Conservation (phyloP, 2,888 invertebrate genomes). For the Andrena dorsata region DNA sequence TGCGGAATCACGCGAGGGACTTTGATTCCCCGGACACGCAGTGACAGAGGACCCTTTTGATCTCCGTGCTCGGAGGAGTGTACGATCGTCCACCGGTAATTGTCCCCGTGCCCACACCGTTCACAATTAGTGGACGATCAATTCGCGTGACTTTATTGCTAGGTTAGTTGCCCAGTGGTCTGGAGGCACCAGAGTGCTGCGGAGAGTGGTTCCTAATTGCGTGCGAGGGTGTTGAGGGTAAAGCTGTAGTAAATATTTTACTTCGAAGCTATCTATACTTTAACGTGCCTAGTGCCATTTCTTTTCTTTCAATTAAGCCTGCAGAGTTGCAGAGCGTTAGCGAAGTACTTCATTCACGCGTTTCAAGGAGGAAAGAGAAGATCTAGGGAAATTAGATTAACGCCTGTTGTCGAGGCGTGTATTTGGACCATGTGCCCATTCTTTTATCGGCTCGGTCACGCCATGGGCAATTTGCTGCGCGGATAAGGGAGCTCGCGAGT, state of each 20-base stretch:
- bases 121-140: not conserved
- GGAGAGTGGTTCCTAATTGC: no score
- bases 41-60: not conserved
- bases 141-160: not conserved
- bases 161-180: no score
- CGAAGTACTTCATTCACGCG: not conserved
- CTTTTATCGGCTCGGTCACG: slow-evolving; percentile 54
- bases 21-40: slow-evolving; percentile 7
- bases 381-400: slow-evolving; percentile 1
- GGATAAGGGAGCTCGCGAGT: slow-evolving; percentile 15
- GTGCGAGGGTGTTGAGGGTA: no score
- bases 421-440: not conserved
- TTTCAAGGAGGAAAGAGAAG: not conserved
- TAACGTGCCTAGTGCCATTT: no score
- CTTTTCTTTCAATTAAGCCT: slow-evolving; percentile 23
- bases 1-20: slow-evolving; percentile 2
- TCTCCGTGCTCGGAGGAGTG: not conserved
- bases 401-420: not conserved
- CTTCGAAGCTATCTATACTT: no score
- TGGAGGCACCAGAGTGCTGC: not conserved
- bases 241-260: no score
- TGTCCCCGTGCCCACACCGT: not conserved
- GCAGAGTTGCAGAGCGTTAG: not conserved
- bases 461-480: slow-evolving; percentile 37
- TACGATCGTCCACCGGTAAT: not conserved